Evolutionary conservation across 2,113 vertebrate genomes (phyloP), one percentile per base, ranked within the genome.

Genomic region (Dunckerocampus dactyliophorus): DNA sequence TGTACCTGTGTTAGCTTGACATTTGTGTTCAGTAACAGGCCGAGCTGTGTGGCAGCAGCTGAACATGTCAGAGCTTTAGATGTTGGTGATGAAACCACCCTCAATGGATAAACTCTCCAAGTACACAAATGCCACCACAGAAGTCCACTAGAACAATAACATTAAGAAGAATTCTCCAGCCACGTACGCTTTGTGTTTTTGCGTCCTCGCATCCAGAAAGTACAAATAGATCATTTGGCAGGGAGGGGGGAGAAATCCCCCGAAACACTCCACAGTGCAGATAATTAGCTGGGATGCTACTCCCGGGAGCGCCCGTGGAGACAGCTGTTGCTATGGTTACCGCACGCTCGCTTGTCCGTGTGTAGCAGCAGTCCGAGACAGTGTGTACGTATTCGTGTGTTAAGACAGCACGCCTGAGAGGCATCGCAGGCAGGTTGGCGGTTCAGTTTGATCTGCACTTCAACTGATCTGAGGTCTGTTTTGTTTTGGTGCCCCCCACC

Each of bases 181-280:
- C 22, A 50, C 42, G 8, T 59, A 64, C 58, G 1, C 13, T 62
- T 62, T 20, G 51, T 62, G 64, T 39, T 65, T 62, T 65, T 76
- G 45, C 59, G 5, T 5, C 31, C 52, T 59, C 22, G 54, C 63
- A 67, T 69, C 47, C 37, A 42, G 65, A 46, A 65, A 79, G 58
- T 67, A 82, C 83, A 88, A 86, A 86, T 83, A 83, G 79, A 82
- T 75, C 57, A 77, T 88, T 81, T 84, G 76, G 72, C 74, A 75
- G 80, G 71, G 79, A 68, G n/a, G n/a, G n/a, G n/a, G n/a, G n/a
- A n/a, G n/a, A n/a, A n/a, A n/a, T n/a, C n/a, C n/a, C n/a, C n/a
- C n/a, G n/a, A 60, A 59, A 71, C 45, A n/a, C 57, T 69, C 54
- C 28, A 77, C 72, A 69, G 56, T 76, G 65, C 64, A 46, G 62